Evolutionary conservation across 2,888 invertebrate species (phyloP).

Genomic region (Pemphredon lugubris): DNA sequence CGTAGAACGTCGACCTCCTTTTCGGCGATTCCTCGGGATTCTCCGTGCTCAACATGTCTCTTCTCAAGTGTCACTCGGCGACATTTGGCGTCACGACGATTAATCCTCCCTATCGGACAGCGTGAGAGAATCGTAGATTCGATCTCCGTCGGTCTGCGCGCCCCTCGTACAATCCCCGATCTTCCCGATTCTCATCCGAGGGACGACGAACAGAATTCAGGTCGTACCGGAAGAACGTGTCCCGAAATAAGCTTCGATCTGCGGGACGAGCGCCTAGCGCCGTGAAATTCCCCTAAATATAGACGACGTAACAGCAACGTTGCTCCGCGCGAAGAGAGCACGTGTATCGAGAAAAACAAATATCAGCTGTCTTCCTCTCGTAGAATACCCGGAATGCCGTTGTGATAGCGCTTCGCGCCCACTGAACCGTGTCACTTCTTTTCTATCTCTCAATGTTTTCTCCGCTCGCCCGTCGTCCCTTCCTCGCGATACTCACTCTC

Average conservation of each 20-base stretch:
- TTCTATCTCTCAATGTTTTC: conserved; percentile 24
- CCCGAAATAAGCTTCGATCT: no score
- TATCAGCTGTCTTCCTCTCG: conserved; percentile 21
- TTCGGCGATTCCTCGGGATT: conserved; percentile 75
- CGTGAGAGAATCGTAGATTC: no score
- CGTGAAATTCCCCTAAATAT: conserved; percentile 40
- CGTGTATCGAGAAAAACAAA: conserved; percentile 52
- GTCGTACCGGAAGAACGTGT: no score
- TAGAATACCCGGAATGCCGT: conserved; percentile 3
- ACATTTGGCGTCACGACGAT: no score
- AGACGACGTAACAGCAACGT: conserved; percentile 8
- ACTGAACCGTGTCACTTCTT: conserved; percentile 39
- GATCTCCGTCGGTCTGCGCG: no score
- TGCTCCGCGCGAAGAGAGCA: conserved; percentile 26
- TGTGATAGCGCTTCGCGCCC: conserved; percentile 24
- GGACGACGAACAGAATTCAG: no score
- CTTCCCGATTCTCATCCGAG: no score
- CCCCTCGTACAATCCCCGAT: no score
- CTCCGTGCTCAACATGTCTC: conserved; percentile 66
- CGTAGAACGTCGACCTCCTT: conserved; percentile 89
- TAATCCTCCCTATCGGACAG: no score
- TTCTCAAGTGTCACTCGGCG: no score
- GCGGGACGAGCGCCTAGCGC: no score
- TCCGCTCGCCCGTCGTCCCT: conserved; percentile 14
- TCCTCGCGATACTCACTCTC: not conserved